Percentiles rank a stretch among this genome's conserved stretches.
phyloP scores from a whole-genome alignment of 2,113 vertebrate genomes.

The Tor tambroides region DNA sequence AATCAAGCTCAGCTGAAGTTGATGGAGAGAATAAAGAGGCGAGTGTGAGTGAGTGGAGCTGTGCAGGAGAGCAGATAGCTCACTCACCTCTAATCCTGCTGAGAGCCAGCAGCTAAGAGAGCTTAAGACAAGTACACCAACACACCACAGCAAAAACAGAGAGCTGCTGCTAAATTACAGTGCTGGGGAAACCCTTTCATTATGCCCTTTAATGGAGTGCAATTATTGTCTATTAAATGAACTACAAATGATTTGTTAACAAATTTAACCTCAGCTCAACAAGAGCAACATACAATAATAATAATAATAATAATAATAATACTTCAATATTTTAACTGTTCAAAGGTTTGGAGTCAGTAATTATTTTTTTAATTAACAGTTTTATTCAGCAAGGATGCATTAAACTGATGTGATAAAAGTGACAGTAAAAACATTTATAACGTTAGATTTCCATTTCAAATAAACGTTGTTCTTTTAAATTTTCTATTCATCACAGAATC shows the following conservation, averaged over 20 bases:
- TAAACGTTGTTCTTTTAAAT: not conserved
- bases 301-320: no score
- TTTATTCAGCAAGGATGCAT: not conserved
- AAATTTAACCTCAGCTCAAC: no score
- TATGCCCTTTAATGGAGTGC: no score
- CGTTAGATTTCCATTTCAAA: not conserved
- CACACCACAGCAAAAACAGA: not conserved
- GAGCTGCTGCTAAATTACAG: not conserved
- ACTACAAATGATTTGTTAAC: no score
- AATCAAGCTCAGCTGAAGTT: constrained; percentile 31
- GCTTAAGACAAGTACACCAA: not conserved
- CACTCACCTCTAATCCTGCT: constrained; percentile 26
- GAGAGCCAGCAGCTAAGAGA: constrained; percentile 27
- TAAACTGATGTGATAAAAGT: not conserved
- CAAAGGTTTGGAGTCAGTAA: no score
- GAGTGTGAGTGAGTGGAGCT: constrained; percentile 32
- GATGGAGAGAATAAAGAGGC: constrained; percentile 42
- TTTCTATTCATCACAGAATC: no score
- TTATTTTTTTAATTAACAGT: not conserved
- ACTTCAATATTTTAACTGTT: not conserved
- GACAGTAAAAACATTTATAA: not conserved
- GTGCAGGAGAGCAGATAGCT: constrained; percentile 21
- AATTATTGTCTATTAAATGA: no score
- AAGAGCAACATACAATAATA: no score
- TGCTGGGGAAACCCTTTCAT: no score